phyloP scores from a whole-genome alignment of 2,888 invertebrate genomes.

The Ditylenchus weischeri region DNA sequence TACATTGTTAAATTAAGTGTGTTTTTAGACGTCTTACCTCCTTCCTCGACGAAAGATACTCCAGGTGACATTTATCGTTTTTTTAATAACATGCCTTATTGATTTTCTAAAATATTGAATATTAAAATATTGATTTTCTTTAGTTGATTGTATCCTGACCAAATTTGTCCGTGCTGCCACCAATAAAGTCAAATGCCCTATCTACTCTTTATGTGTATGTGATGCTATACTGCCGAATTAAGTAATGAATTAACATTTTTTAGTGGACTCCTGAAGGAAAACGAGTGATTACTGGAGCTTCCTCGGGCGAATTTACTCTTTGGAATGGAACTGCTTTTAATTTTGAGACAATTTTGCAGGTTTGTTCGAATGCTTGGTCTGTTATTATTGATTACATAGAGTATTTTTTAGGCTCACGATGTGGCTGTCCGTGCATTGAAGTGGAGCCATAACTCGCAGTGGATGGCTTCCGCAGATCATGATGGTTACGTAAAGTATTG shows the following conservation, averaged over 20 bases:
- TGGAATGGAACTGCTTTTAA: conserved; percentile 99
- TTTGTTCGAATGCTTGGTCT: conserved; percentile 57
- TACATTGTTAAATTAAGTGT: too few relatives aligned
- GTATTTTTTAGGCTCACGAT: conserved; percentile 81
- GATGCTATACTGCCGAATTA: background rate
- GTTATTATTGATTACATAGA: background rate
- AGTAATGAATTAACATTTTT: conserved; percentile 28
- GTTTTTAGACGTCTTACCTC: conserved; percentile 71
- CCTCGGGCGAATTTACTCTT: conserved; percentile 96
- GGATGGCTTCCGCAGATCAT: conserved; percentile 99
- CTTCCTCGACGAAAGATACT: conserved; percentile 86
- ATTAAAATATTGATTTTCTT: too few relatives aligned
- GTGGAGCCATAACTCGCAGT: conserved; percentile 97
- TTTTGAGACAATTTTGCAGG: conserved; percentile 99
- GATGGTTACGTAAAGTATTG: conserved; percentile 98
- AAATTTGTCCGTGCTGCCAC: conserved; percentile 97
- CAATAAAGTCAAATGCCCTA: conserved; percentile 98
- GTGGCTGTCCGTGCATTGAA: conserved; percentile 98
- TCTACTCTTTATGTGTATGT: conserved; percentile 83
- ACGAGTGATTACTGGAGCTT: conserved; percentile 93
- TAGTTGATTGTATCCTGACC: too few relatives aligned
- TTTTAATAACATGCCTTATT: too few relatives aligned
- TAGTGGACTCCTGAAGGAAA: conserved; percentile 98
- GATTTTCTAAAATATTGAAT: too few relatives aligned
- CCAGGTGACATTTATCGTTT: conserved; percentile 72